These are phyloP conservation scores for Yponomeuta cagnagella DNA, from an alignment of 2,888 invertebrate species.

Conservation along the genomic window DNA sequence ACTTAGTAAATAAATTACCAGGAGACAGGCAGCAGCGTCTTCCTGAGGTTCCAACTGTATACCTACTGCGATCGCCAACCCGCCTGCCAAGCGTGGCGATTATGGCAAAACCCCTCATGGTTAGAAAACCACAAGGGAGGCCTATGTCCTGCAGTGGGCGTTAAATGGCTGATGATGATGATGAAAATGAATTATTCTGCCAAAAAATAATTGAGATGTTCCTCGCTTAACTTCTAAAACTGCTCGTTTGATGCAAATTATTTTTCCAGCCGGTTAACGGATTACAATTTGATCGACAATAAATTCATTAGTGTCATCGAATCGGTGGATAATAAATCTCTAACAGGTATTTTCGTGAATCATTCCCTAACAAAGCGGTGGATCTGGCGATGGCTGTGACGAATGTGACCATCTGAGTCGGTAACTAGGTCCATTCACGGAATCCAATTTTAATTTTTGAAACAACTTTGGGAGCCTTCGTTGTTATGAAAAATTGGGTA, in stretches of 20 bases:
- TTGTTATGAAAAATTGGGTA: slow-evolving; percentile 45
- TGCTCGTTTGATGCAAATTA: background rate
- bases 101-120: too few species aligned
- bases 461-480: slow-evolving; percentile 43
- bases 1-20: too few species aligned
- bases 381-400: slow-evolving; percentile 27
- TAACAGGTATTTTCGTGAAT: slow-evolving; percentile 9
- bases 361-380: background rate
- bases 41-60: too few species aligned
- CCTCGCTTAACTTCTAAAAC: background rate
- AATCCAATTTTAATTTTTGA: slow-evolving; percentile 38
- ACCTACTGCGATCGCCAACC: too few species aligned
- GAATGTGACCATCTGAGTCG: slow-evolving; percentile 39
- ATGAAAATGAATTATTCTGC: too few species aligned
- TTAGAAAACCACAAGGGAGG: too few species aligned
- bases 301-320: slow-evolving; percentile 6
- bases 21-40: too few species aligned
- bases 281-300: background rate
- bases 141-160: too few species aligned
- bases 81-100: too few species aligned
- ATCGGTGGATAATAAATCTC: slow-evolving; percentile 2
- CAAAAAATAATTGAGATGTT: background rate
- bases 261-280: background rate
- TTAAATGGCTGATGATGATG: too few species aligned
- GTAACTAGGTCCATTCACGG: slow-evolving; percentile 37